These are phyloP conservation scores for Phylloscopus collybita DNA, from an alignment of 2,797 vertebrate genomes.

Conservation along the genomic window DNA sequence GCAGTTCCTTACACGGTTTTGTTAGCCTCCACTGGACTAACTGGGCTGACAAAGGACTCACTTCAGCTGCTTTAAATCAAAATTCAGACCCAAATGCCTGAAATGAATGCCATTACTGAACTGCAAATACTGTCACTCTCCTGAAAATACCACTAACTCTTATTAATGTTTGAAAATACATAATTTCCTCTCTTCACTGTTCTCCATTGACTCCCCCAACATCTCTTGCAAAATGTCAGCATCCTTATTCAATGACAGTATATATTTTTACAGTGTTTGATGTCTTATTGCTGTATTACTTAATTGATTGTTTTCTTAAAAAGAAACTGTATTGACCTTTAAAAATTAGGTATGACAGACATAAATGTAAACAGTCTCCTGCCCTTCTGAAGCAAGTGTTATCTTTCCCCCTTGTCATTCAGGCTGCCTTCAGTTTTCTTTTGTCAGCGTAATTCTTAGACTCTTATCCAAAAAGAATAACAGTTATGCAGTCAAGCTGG, in stretches of 20 bases:
- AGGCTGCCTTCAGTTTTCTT: neutral
- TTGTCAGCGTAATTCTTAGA: neutral
- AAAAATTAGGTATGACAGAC: slow-evolving; percentile 2
- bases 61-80: neutral
- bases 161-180: neutral
- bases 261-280: neutral
- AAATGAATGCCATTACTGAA: neutral
- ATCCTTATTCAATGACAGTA: neutral
- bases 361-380: slow-evolving; percentile 9
- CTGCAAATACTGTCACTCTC: neutral
- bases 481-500: neutral
- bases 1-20: neutral
- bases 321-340: slow-evolving; percentile 36
- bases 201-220: neutral
- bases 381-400: neutral
- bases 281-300: neutral
- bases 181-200: neutral
- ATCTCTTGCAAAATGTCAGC: slow-evolving; percentile 2
- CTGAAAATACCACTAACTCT: neutral
- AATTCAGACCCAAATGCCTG: neutral
- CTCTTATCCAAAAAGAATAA: neutral
- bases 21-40: neutral
- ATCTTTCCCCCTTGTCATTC: neutral
- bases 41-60: neutral
- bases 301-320: slow-evolving; percentile 19